Percentiles rank a stretch among this genome's conserved stretches.
These are phyloP conservation scores for Himalopsyche kuldschensis DNA, from an alignment of 2,888 invertebrate species.

Conservation along the genomic window DNA sequence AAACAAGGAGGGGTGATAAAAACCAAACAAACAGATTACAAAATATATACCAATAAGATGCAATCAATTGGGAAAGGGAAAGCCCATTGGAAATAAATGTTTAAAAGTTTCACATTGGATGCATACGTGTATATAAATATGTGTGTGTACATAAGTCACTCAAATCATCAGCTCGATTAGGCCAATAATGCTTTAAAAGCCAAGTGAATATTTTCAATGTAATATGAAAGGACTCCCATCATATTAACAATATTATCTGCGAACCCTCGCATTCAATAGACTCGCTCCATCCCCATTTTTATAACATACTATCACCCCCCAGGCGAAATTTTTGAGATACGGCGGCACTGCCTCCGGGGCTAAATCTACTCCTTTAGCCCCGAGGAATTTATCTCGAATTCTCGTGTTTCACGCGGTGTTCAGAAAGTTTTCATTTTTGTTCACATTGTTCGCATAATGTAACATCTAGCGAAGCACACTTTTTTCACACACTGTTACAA, in stretches of 20 bases:
- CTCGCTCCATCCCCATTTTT: background rate
- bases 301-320: background rate
- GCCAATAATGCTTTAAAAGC: background rate
- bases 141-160: no score
- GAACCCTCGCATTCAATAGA: background rate
- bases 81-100: no score
- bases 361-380: background rate
- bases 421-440: background rate
- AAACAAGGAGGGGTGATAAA: no score
- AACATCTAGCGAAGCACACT: no score
- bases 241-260: background rate
- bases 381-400: background rate
- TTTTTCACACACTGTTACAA: no score
- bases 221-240: background rate
- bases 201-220: background rate
- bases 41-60: no score
- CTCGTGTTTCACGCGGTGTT: background rate
- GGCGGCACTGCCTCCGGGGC: background rate
- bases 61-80: no score
- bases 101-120: no score
- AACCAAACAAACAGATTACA: no score
- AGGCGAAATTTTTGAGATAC: background rate
- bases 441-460: no score
- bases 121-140: no score
- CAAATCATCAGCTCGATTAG: background rate